Evolutionary conservation across 1,140 invertebrate species (phyloP).

Genomic region (Dryas iulia): DNA sequence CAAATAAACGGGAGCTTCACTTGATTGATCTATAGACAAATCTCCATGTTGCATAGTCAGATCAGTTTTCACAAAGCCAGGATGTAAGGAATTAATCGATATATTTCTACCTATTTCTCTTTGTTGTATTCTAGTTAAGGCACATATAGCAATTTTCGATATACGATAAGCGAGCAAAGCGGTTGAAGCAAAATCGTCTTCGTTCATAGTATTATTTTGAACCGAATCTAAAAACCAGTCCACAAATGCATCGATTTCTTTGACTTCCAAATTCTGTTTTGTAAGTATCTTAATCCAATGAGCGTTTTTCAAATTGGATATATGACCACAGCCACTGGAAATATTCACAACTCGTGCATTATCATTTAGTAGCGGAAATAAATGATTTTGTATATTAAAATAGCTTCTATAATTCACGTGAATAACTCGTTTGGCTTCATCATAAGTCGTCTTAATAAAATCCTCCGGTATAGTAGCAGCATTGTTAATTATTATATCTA

Average conservation of each 20-base stretch:
- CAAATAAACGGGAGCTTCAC: conserved; percentile 7
- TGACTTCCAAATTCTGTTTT: conserved; percentile 68
- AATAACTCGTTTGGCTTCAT: conserved; percentile 85
- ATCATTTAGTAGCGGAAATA: conserved; percentile 85
- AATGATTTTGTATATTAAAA: conserved; percentile 81
- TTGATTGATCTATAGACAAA: conserved; percentile 34
- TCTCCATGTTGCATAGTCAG: conserved; percentile 32
- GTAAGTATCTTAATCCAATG: conserved; percentile 46
- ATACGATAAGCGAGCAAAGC: conserved; percentile 32
- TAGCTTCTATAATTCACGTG: conserved; percentile 84
- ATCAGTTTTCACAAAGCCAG: conserved; percentile 40
- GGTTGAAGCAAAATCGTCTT: conserved; percentile 34
- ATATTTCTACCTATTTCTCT: conserved; percentile 37
- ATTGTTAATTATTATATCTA: conserved; percentile 92
- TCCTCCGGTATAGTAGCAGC: conserved; percentile 85
- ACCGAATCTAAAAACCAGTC: conserved; percentile 39
- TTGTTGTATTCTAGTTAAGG: conserved; percentile 39
- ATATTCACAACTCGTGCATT: conserved; percentile 87
- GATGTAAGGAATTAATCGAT: conserved; percentile 40
- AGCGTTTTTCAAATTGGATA: conserved; percentile 49
- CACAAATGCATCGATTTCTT: conserved; percentile 74
- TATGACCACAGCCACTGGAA: conserved; percentile 84
- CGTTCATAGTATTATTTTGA: conserved; percentile 33
- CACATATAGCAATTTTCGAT: conserved; percentile 40
- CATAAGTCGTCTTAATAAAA: conserved; percentile 79